A percentile compares a stretch with the other conserved stretches of the same genome.
Conservation (phyloP, 2,888 invertebrate species). For the Stenoptilia bipunctidactyla region DNA sequence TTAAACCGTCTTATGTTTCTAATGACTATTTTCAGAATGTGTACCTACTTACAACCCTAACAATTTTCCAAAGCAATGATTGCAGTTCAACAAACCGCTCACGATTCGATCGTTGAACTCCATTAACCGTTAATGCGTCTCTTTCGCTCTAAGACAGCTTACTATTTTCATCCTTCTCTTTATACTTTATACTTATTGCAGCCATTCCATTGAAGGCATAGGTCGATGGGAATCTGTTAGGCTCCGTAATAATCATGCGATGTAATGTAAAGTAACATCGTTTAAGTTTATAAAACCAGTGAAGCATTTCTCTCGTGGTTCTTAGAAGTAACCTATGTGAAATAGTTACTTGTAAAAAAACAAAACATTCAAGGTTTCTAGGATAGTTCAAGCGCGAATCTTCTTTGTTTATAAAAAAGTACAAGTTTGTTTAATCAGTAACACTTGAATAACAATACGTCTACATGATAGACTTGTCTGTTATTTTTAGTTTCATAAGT, state of each 20-base stretch:
- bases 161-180: slow-evolving; percentile 33
- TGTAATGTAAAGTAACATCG: slow-evolving; percentile 23
- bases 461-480: too few relatives aligned
- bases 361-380: too few relatives aligned
- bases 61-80: slow-evolving; percentile 62
- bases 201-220: slow-evolving; percentile 35
- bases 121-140: slow-evolving; percentile 44
- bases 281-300: slow-evolving; percentile 4
- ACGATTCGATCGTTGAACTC: slow-evolving; percentile 65
- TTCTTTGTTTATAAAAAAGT: slow-evolving; percentile 5
- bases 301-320: slow-evolving; percentile 2
- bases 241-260: slow-evolving; percentile 20
- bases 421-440: slow-evolving; percentile 48
- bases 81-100: slow-evolving; percentile 69
- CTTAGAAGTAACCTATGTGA: slow-evolving; percentile 8
- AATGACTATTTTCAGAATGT: too few relatives aligned
- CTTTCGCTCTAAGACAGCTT: slow-evolving; percentile 27
- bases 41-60: slow-evolving; percentile 54
- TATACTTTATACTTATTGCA: slow-evolving; percentile 28
- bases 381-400: too few relatives aligned
- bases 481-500: too few relatives aligned
- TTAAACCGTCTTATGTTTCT: too few relatives aligned
- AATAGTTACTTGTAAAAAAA: too few relatives aligned
- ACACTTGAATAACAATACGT: too few relatives aligned
- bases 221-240: slow-evolving; percentile 30